phyloP scores from a whole-genome alignment of 92 coral and sea anemone species.

The Parazoanthus swiftii region DNA sequence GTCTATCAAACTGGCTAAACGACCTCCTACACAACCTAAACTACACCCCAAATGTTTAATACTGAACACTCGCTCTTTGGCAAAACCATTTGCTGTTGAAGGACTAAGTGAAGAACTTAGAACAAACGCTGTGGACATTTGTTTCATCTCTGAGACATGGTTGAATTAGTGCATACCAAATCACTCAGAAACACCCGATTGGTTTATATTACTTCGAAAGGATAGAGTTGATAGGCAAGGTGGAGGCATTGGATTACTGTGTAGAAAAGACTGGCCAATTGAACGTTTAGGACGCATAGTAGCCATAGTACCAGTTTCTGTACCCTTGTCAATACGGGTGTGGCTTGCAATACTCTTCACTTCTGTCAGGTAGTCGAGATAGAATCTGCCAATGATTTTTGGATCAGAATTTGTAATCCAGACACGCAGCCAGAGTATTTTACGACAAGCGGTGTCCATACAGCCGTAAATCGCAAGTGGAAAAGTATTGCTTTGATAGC shows the following conservation, averaged over 20 bases:
- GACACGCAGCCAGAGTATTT: too few relatives aligned
- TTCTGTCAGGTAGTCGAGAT: too few relatives aligned
- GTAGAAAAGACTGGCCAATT: slow-evolving; percentile 46
- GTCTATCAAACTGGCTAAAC: too few relatives aligned
- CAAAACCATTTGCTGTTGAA: slow-evolving; percentile 24
- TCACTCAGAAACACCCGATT: slow-evolving; percentile 27
- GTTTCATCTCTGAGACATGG: slow-evolving; percentile 41
- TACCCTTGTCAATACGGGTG: too few relatives aligned
- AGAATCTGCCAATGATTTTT: too few relatives aligned
- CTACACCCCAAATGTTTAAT: slow-evolving; percentile 2
- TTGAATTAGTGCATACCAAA: slow-evolving; percentile 35
- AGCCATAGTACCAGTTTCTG: too few relatives aligned
- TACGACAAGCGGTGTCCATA: too few relatives aligned
- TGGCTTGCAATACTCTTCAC: too few relatives aligned
- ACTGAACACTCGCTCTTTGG: slow-evolving; percentile 35
- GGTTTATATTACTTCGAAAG: slow-evolving; percentile 31
- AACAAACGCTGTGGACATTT: slow-evolving; percentile 14
- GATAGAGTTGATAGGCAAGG: slow-evolving; percentile 36
- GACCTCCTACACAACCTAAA: background rate
- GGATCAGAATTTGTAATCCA: too few relatives aligned
- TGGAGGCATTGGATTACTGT: slow-evolving; percentile 44
- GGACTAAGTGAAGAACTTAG: slow-evolving; percentile 19
- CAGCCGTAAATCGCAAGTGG: too few relatives aligned
- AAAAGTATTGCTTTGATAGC: background rate
- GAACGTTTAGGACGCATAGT: background rate